Base-by-base conservation (phyloP, 2,888 invertebrate species). In the Scaptodrosophila latifasciaeformis region DNA sequence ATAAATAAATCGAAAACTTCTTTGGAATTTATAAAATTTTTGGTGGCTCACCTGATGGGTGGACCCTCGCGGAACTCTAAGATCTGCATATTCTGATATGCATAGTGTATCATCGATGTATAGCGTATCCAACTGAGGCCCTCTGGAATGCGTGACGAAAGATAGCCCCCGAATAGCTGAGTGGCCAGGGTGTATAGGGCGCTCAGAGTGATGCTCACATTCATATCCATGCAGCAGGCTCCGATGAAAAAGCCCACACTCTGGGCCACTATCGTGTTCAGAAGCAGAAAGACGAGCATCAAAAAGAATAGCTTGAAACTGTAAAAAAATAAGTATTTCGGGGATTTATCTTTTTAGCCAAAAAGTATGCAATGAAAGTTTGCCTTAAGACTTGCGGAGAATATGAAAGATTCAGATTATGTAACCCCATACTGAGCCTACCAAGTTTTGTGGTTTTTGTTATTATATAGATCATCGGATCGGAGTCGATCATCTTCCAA, bases 201-300 rank as follows among this genome's bases (percentile, higher is more conserved):
- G 79, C 92, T 92, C 54, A 92, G 89, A 30, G 93, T 93, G 62
- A 93, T 91, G 82, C 92, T 91, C 49, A 92, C 91, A 84, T 93
- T 91, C 86, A 93, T 90, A 81, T 93, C 92, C 88, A 91, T 89
- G 81, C 92, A 92, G 63, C 91, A 90, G 24, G 92, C 93, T 43
- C 93, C 93, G 62, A 94, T 91, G 82, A 93, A 92, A 82, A 93
- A 90, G 48, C 93, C 93, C 62, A 91, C 92, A 83, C 92, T 92
- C 89, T 93, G 93, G 31, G 92, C 92, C 49, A 92, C 91, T 47
- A 93, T 87, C 43, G 92, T 91, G 83, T 92, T 92, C 71, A 93
- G 88, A 61, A 93, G 87, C 48, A 93, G 86, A 79, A 92, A 91
- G 50, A 89, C 90, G 81, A 92, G 88, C 71, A 92, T 89, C 60